phyloP scores from a whole-genome alignment of 35 echinoderm and acorn worm species.

The Ophiothrix spiculata region DNA sequence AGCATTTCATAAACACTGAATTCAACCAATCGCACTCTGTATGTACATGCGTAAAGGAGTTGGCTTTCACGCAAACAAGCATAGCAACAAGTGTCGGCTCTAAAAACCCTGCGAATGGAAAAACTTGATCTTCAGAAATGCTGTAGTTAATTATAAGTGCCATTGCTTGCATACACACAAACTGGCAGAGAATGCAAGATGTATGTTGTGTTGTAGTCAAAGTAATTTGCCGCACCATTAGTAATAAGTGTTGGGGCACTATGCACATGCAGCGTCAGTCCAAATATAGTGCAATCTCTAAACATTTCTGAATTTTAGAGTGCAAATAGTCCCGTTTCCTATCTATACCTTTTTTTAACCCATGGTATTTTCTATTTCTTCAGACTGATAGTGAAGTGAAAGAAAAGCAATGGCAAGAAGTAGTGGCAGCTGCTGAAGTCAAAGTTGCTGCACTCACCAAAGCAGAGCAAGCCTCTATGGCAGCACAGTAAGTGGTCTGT shows the following conservation, averaged over 20 bases:
- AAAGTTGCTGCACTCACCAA: conserved; percentile 50
- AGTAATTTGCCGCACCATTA: neutral
- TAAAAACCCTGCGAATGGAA: no score
- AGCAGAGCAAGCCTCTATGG: conserved; percentile 30
- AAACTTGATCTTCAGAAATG: no score
- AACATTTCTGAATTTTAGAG: neutral
- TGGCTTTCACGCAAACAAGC: no score
- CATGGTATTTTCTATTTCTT: conserved; percentile 14
- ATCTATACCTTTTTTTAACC: no score
- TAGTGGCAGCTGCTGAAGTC: conserved; percentile 65
- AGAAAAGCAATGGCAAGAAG: conserved; percentile 66
- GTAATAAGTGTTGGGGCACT: neutral
- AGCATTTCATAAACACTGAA: no score
- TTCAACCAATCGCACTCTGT: no score
- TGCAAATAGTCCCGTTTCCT: no score
- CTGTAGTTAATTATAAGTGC: no score
- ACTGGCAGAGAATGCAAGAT: no score
- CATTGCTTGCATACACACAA: neutral
- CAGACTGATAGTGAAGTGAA: conserved; percentile 37
- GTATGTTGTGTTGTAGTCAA: neutral
- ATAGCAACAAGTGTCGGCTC: no score
- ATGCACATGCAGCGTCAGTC: neutral
- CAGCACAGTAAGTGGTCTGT: conserved; percentile 51
- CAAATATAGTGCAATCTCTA: neutral
- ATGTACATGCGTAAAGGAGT: no score